These are phyloP conservation scores for Mastomys natalensis DNA, from an alignment of 2,113 vertebrate genomes.

Conservation along the genomic window DNA sequence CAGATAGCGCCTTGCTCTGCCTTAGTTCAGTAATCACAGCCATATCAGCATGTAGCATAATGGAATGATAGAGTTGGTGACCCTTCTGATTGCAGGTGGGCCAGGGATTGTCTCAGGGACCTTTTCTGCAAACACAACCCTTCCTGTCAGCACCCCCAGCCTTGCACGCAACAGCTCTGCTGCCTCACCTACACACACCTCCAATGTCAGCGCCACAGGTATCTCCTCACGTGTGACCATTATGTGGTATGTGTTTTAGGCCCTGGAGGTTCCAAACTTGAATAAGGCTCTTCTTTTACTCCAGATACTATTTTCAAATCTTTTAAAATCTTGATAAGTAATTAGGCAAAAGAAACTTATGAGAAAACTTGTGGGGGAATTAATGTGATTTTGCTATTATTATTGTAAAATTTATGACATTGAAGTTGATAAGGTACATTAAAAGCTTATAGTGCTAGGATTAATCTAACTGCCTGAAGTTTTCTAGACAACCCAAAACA, in stretches of 20 bases:
- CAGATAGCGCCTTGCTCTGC: background rate
- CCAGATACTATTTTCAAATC: background rate
- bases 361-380: background rate
- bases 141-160: background rate
- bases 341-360: background rate
- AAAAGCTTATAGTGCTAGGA: background rate
- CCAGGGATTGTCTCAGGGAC: fast-evolving
- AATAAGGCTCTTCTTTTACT: background rate
- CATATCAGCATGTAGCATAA: background rate
- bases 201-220: background rate
- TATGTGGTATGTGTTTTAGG: background rate
- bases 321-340: background rate
- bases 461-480: background rate
- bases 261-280: background rate
- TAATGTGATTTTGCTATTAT: background rate
- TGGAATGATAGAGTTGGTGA: background rate
- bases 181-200: slow-evolving; percentile 59
- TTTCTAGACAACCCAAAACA: background rate
- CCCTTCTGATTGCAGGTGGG: slow-evolving; percentile 70
- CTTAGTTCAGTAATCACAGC: background rate
- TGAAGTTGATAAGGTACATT: background rate
- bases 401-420: background rate
- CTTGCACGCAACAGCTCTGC: slow-evolving; percentile 60
- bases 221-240: slow-evolving; percentile 64
- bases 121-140: background rate